A percentile compares a stretch with the other conserved stretches of the same genome.
phyloP scores from a whole-genome alignment of 2,888 invertebrate genomes.

The Drosophila pegasa region DNA sequence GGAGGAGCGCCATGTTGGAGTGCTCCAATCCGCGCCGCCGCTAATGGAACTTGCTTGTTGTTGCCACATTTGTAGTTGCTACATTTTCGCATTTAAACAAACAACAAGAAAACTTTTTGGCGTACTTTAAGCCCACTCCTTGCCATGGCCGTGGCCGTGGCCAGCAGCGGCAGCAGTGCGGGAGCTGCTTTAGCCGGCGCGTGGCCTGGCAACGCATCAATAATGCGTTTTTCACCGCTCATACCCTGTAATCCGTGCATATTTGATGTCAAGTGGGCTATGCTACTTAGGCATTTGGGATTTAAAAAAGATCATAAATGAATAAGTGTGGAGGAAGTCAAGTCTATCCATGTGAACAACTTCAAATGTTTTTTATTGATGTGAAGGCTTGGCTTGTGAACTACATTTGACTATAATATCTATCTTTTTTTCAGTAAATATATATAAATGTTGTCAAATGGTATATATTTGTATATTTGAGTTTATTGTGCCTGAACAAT shows the following conservation, averaged over 20 bases:
- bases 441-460: no score
- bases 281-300: no score
- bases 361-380: no score
- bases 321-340: no score
- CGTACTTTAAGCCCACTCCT: constrained; percentile 40
- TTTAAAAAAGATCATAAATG: no score
- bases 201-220: constrained; percentile 66
- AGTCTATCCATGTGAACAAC: no score
- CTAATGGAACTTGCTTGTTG: constrained; percentile 73
- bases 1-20: constrained; percentile 34
- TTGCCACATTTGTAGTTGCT: constrained; percentile 49
- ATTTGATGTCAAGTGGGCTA: not conserved
- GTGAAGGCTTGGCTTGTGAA: no score
- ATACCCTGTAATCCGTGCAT: constrained; percentile 7
- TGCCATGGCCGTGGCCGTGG: not conserved
- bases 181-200: constrained; percentile 12
- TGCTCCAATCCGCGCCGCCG: constrained; percentile 46
- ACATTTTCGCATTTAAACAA: constrained; percentile 29
- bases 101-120: constrained; percentile 38
- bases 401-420: no score
- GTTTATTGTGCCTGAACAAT: no score
- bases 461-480: no score
- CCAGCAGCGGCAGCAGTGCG: not conserved
- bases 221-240: constrained; percentile 58
- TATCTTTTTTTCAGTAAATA: no score